phyloP scores from a whole-genome alignment of 2,888 invertebrate genomes.

The Synergus laeviventris region DNA sequence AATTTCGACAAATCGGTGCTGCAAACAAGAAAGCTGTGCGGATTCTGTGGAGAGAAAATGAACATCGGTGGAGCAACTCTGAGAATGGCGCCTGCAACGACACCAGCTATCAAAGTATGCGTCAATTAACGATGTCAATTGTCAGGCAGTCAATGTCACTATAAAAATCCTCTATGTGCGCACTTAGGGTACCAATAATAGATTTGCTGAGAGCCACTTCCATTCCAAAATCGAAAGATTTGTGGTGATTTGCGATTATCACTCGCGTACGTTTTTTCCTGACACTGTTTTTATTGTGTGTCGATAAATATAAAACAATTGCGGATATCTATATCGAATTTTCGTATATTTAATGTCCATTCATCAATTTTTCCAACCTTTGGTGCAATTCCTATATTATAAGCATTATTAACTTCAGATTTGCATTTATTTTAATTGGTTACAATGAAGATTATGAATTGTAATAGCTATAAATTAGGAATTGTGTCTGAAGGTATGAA shows the following conservation, averaged over 20 bases:
- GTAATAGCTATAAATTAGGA: constrained; percentile 10
- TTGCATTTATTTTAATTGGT: not conserved
- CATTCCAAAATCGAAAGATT: constrained; percentile 52
- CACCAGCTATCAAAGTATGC: constrained; percentile 70
- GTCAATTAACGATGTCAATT: constrained; percentile 70
- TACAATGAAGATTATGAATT: not conserved
- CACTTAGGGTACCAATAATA: constrained; percentile 63
- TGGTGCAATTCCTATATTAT: constrained; percentile 16
- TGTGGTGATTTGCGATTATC: constrained; percentile 40
- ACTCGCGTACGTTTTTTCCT: constrained; percentile 9
- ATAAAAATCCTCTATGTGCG: constrained; percentile 63
- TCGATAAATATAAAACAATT: not conserved
- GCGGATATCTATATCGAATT: constrained; percentile 6
- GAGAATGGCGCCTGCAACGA: constrained; percentile 64
- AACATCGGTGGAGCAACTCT: constrained; percentile 60
- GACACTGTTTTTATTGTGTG: not conserved
- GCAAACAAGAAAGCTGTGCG: not conserved
- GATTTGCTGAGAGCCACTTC: constrained; percentile 53
- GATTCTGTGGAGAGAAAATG: constrained; percentile 20
- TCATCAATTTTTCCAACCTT: not conserved
- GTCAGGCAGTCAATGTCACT: constrained; percentile 68
- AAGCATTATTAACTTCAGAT: not conserved
- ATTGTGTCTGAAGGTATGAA: constrained; percentile 12
- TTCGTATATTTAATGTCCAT: not conserved
- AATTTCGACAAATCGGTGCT: constrained; percentile 19